Evolutionary conservation across 2,888 invertebrate species (phyloP).

Genomic region (Ennomos quercinarius): DNA sequence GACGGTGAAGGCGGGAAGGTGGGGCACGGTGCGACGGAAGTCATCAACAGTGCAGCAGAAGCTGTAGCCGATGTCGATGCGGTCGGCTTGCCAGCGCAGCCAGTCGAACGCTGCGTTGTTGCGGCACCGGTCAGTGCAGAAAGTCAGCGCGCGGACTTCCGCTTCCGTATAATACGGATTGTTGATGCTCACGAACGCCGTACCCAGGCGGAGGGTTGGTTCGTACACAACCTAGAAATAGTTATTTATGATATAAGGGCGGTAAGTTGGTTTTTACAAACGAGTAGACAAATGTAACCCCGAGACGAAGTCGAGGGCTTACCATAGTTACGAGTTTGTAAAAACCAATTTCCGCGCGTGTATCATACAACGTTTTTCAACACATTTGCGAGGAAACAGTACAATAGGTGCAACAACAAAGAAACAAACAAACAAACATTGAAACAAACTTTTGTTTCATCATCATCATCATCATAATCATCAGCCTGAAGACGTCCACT

Average conservation of each 20-base stretch:
- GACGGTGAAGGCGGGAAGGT: constrained; percentile 82
- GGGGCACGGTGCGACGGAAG: constrained; percentile 79
- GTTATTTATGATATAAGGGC: background rate
- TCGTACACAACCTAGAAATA: constrained; percentile 82
- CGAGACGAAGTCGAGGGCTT: too few relatives aligned
- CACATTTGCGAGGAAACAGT: too few relatives aligned
- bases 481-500: too few relatives aligned
- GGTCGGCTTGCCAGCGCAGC: constrained; percentile 84
- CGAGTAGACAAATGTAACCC: too few relatives aligned
- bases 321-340: too few relatives aligned
- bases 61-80: constrained; percentile 83
- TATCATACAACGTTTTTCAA: too few relatives aligned
- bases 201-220: constrained; percentile 72
- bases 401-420: background rate
- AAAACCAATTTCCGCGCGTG: too few relatives aligned
- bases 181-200: constrained; percentile 87
- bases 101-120: constrained; percentile 85
- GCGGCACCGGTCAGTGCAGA: constrained; percentile 83
- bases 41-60: constrained; percentile 87
- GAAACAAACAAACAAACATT: too few relatives aligned
- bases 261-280: too few relatives aligned
- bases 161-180: constrained; percentile 83
- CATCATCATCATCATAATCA: too few relatives aligned
- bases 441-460: too few relatives aligned
- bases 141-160: constrained; percentile 68